These are phyloP conservation scores for Leuciscus idus DNA, from an alignment of 2,113 vertebrate species.

Conservation along the genomic window DNA sequence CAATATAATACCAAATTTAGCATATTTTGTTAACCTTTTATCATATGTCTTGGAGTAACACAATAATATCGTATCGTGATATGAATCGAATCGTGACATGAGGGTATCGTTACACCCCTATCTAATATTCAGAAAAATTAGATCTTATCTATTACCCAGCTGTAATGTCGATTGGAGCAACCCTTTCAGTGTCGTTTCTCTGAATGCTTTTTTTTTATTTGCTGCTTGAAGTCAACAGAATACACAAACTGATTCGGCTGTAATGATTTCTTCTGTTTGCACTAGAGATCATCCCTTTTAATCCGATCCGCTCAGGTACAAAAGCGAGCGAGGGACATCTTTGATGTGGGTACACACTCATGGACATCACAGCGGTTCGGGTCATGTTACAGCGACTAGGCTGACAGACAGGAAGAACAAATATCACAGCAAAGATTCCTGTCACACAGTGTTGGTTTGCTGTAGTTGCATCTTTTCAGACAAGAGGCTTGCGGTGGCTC, in stretches of 20 bases:
- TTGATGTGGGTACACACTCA: constrained; percentile 8
- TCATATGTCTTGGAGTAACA: no score
- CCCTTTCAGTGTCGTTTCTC: neutral
- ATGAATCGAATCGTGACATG: no score
- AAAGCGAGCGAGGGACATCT: neutral
- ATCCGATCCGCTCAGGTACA: neutral
- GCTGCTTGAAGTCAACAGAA: neutral
- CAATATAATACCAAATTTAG: no score
- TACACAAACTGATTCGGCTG: neutral
- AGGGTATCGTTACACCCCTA: no score
- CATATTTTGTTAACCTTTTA: no score
- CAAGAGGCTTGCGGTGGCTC: neutral
- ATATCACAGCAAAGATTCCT: constrained; percentile 11
- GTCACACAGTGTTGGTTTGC: neutral
- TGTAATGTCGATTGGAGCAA: neutral
- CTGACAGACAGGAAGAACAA: constrained; percentile 19
- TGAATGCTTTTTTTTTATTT: neutral
- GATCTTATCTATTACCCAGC: neutral
- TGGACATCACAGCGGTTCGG: constrained; percentile 5
- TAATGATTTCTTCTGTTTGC: constrained; percentile 35
- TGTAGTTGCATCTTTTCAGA: neutral
- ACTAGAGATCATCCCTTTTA: constrained; percentile 28
- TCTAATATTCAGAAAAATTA: neutral
- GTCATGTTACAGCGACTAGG: constrained; percentile 11
- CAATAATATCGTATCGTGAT: no score